Evolutionary conservation across 1,140 invertebrate genomes (phyloP), one percentile per base, ranked within the genome.

Genomic region (Drosophila biarmipes): DNA sequence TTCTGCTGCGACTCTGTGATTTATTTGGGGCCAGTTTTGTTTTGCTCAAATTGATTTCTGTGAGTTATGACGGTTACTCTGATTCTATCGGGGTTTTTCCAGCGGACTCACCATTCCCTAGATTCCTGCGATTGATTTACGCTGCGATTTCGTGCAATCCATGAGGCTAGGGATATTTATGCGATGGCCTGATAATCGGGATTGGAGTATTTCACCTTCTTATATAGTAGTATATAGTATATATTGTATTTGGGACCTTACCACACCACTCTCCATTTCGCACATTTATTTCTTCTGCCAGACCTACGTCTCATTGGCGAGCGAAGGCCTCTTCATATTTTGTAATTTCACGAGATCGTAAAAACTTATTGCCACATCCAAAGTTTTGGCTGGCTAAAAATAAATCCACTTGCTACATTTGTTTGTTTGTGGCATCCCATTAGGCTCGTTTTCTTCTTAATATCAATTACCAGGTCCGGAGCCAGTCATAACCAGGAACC

Each of bases 361-460:
- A 86, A 86, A 84, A 77, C 74, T 76, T 68, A 85, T 73, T 56
- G 54, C 29, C 62, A 43, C 78, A 62, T 24, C 52, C 55, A 29
- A 71, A 64, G 49, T 74, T 80, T 59, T 38, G 38, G 59, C 14
- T 19, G 49, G 24, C 63, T 67, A 59, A 80, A 80, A 78, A 57
- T 57, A 85, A 86, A 77, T 80, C 61, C 72, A 68, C 53, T 76
- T 12, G 49, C 34, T 72, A 61, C 37, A 57, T 73, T 64, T 74
- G 71, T 75, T 80, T 84, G 57, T 43, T 63, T 45, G 38, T 31
- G 58, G 53, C 15, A 51, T 62, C 78, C 81, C 78, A 81, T 61
- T 81, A 80, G 63, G 82, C 82, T 78, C 64, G 59, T 78, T 87
- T 61, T 57, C 78, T 46, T 46, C 64, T 58, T 78, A 78, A 87